Conservation (phyloP, 2,113 vertebrate species). For the Felis chaus region DNA sequence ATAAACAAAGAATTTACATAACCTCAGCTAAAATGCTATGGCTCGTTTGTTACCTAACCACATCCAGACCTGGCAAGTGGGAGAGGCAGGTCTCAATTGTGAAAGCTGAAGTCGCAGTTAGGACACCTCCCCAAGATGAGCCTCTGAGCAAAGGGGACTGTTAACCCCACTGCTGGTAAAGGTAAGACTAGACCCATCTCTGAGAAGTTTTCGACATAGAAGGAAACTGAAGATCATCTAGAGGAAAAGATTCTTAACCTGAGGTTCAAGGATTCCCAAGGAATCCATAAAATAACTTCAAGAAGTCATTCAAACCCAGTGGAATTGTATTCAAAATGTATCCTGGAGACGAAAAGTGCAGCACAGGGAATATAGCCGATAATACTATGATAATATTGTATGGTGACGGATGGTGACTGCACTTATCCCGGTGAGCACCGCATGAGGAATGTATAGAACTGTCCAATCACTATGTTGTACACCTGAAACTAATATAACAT, state of each 20-base stretch:
- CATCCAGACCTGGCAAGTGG: background rate
- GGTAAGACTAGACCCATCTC: background rate
- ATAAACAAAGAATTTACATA: background rate
- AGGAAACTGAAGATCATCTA: background rate
- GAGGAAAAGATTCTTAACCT: background rate
- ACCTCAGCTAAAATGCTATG: background rate
- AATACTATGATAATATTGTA: background rate
- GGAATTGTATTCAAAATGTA: background rate
- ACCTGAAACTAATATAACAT: background rate
- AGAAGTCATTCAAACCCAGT: background rate
- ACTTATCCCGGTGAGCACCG: background rate
- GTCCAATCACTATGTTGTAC: background rate
- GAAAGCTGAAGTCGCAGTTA: background rate
- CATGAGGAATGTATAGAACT: background rate
- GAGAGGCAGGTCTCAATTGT: background rate
- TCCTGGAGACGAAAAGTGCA: background rate
- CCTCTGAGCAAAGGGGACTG: background rate
- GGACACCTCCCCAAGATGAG: background rate
- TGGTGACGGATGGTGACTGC: background rate
- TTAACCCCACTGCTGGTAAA: background rate
- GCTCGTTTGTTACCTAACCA: background rate
- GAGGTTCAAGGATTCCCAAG: background rate
- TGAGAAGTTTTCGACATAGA: background rate
- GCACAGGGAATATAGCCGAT: background rate
- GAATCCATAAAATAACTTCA: background rate